Base-by-base conservation (phyloP, 2,888 invertebrate genomes). In the Noctua janthina region DNA sequence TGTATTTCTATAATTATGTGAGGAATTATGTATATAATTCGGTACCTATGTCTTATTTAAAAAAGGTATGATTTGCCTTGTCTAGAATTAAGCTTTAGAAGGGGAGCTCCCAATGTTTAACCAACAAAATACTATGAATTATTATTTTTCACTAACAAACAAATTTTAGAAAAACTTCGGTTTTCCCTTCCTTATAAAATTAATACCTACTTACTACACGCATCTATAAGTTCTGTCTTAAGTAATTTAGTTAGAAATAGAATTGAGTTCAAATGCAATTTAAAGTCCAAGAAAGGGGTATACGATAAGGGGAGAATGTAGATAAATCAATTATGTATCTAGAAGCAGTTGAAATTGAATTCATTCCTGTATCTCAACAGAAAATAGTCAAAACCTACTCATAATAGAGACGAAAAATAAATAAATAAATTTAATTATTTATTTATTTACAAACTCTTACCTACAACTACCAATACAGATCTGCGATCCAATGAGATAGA, bases 1-100 rank as follows among this genome's bases (percentile, higher is more conserved):
- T 46, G 20, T 51, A 83, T 86, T 77, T 68, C 46, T 69, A 59
- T 77, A 70, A 68, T 49, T 72, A 17, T 43, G 35, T 62, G 35
- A 67, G 29, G 17, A 67, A 56, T 68, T 54, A 20, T 11, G 17
- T 71, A 59, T 51, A 29, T 1, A 29, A 75, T 29, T 29, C 71
- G 15, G 23, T 54, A 6, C 11, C 11, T 46, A 46, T 46, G 11
- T 46, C 46, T 11, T 46, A 11, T 46, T 11, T 46, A 11, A 46
- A 11, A 29, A 46, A 35, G 20, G 1, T 43, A 29, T 20, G 17
- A 17, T 49, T 64, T n/a, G n/a, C 8, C 3, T n/a, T 49, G 20
- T 35, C 35, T 35, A n/a, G 46, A 39, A 46, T 23, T 1, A 17
- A n/a, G 51, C 35, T 13, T 51, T 39, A 13, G 13, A 39, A 54